Evolutionary conservation across 2,888 invertebrate genomes (phyloP).

Genomic region (Trichopoda pennipes): DNA sequence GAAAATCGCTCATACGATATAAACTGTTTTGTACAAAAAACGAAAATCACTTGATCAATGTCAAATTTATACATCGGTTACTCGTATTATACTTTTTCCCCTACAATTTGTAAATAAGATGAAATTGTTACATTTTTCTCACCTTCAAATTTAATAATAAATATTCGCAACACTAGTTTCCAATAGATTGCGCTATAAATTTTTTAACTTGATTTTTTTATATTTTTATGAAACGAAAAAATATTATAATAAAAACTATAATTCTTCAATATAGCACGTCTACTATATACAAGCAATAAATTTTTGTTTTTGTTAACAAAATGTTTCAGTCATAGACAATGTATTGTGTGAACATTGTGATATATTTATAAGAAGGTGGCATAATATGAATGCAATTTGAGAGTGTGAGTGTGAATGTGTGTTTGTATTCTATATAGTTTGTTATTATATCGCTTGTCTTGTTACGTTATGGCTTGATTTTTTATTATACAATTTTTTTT

Average conservation of each 20-base stretch:
- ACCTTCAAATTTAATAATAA: constrained; percentile 37
- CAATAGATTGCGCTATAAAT: constrained; percentile 48
- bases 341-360: not conserved
- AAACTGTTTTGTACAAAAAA: not conserved
- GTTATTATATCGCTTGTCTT: constrained; percentile 57
- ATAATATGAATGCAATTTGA: not conserved
- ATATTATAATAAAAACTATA: constrained; percentile 31
- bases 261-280: constrained; percentile 41
- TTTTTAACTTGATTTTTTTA: constrained; percentile 26
- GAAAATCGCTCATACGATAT: constrained; percentile 30
- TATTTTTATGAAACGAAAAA: not conserved
- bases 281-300: not conserved
- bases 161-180: constrained; percentile 50
- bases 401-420: not conserved
- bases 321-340: constrained; percentile 3
- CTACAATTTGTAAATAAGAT: constrained; percentile 1
- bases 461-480: constrained; percentile 42
- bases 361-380: constrained; percentile 19
- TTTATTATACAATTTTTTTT: not conserved
- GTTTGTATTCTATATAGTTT: constrained; percentile 41
- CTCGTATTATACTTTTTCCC: not conserved
- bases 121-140: constrained; percentile 32
- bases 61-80: constrained; percentile 32
- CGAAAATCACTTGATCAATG: constrained; percentile 56
- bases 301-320: constrained; percentile 16